Evolutionary conservation across 2,888 invertebrate species (phyloP), one percentile per base, ranked within the genome.

Genomic region (Melanargia galathea): DNA sequence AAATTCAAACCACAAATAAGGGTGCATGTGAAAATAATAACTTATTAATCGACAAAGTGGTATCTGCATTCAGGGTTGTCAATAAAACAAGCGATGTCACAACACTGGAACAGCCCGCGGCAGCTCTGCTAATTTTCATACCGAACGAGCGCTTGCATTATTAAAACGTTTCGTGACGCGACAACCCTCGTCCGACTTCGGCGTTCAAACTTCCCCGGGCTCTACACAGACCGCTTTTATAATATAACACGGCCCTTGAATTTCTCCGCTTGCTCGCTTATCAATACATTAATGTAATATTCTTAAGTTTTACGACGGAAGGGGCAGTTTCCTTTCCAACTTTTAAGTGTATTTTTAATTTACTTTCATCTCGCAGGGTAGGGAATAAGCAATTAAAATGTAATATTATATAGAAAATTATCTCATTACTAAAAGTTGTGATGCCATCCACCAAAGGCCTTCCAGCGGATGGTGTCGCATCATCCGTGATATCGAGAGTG

Each of bases 81-180:
- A 86, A 87, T 87, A 86, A 87, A 82, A 76, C 78, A 84, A 70
- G 73, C 73, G 71, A 70, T 74, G 76, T 71, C 75, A 76, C 75
- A 56, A 74, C 72, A 70, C 77, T 78, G 76, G 78, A 79, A 72
- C 76, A 73, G 71, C 80, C 72, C n/a, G n/a, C n/a, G n/a, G n/a
- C n/a, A n/a, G n/a, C 78, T 76, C 78, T 82, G 82, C 87, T 90
- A 90, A 91, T 91, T 90, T 90, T 90, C 88, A 91, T 90, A 90
- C 84, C 85, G 86, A 90, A 91, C 90, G 88, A 90, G 82, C 80
- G 76, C 75, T 78, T 91, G 85, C 86, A 90, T 90, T 90, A 90
- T 90, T 90, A 89, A 91, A 90, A 87, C 83, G 80, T 83, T 77
- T 78, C 79, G 77, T 80, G 75, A 81, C 80, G 85, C 83, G 88